Base-by-base conservation (phyloP, 2,888 invertebrate genomes). In the Gymnocheta viridis region DNA sequence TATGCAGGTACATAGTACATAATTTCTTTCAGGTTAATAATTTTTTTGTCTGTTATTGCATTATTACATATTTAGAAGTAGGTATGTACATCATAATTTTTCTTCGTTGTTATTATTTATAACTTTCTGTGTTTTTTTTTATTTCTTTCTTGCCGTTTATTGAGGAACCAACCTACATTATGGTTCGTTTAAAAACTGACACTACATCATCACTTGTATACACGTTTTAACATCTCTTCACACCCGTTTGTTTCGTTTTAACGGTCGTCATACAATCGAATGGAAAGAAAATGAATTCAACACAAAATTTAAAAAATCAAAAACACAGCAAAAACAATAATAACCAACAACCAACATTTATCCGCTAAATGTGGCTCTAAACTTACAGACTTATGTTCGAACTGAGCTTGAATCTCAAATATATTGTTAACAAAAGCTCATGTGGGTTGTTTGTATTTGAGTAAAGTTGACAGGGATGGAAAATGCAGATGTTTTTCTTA, bases 301-400 rank as follows among this genome's bases (percentile, higher is more conserved):
- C 12, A 60, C 24, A 41, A 41, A 7, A 62, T 27, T 27, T 9
- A 44, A 58, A 44, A 51, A n/a, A 29, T 29, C 4, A n/a, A 12
- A 58, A 58, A 24, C 24, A 67, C 38, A 49, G 47, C 24, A 77
- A 69, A 60, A 64, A 64, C 22, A 22, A 0, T 22, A 29, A 29
- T 66, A 64, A 27, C 38, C 32, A 54, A 35, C 27, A 51, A 62
- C 62, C 70, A 56, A 49, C 67, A 77, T 78, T 80, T 44, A 24
- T 85, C 85, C 86, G 86, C 80, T 81, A 60, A 81, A 54, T 81
- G 74, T 84, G 86, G 73, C 86, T 86, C 82, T 19, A 83, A 82
- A 56, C 86, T 76, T 76, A 60, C 84, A 77, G 81, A 73, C 69
- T 79, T 86, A 76, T 77, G 41, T 79, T 82, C 78, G 81, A 85